Percentiles rank a stretch among this genome's conserved stretches.
These are phyloP conservation scores for Chromobotia macracanthus DNA, from an alignment of 2,797 vertebrate genomes.

Conservation along the genomic window DNA sequence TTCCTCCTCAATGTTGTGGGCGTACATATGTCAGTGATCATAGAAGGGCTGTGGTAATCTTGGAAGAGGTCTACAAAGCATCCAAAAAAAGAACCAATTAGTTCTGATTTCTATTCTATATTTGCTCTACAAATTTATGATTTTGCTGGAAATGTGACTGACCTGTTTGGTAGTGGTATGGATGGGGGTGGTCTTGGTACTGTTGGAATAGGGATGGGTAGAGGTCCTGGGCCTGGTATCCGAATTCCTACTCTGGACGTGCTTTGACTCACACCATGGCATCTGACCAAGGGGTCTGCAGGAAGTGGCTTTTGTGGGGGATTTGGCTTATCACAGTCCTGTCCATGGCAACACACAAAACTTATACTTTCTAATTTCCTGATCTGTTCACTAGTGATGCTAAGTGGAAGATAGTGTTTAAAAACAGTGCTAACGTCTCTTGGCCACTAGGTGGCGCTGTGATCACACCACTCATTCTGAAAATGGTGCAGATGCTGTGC, in stretches of 20 bases:
- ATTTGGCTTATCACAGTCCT: slow-evolving; percentile 87
- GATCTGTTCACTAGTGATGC: not conserved
- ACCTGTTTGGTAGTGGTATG: slow-evolving; percentile 81
- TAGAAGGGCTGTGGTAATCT: slow-evolving; percentile 81
- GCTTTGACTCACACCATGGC: slow-evolving; percentile 58
- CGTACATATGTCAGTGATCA: slow-evolving; percentile 65
- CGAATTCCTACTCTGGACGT: slow-evolving; percentile 56
- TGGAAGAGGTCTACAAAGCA: slow-evolving; percentile 72
- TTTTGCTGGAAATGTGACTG: slow-evolving; percentile 49
- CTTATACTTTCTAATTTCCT: not conserved
- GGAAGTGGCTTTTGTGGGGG: slow-evolving; percentile 93
- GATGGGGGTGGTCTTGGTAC: slow-evolving; percentile 68
- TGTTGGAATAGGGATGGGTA: slow-evolving; percentile 47
- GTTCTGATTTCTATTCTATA: not conserved
- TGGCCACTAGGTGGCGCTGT: slow-evolving; percentile 50
- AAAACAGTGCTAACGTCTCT: not conserved
- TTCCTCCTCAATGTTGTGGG: slow-evolving; percentile 27
- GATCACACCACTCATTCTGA: not conserved
- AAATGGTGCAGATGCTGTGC: not conserved
- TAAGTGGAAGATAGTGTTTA: no score
- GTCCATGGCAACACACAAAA: slow-evolving; percentile 28
- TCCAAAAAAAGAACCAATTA: slow-evolving; percentile 1
- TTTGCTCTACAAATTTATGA: not conserved
- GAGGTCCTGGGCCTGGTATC: slow-evolving; percentile 41
- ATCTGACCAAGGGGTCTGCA: slow-evolving; percentile 83